These are phyloP conservation scores for Stegodyphus mimosarum DNA, from an alignment of 1,140 invertebrate genomes.

Conservation along the genomic window DNA sequence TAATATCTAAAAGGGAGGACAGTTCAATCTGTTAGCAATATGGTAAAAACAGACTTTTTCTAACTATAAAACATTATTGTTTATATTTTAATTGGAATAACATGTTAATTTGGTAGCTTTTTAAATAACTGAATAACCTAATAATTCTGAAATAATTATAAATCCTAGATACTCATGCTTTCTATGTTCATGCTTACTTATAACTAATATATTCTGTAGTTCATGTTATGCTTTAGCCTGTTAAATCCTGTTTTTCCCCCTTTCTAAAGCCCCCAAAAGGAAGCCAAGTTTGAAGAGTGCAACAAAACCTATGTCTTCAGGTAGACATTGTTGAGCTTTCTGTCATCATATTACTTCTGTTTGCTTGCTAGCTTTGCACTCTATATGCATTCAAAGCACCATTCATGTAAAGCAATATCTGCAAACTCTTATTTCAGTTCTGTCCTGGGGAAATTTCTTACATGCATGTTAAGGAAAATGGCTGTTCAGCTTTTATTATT, in stretches of 20 bases:
- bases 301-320: slow-evolving; percentile 54
- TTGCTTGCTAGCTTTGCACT: not conserved
- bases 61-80: no score
- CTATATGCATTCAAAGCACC: not conserved
- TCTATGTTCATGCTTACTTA: not conserved
- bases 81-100: no score
- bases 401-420: no score
- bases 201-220: not conserved
- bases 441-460: no score
- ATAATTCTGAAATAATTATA: not conserved
- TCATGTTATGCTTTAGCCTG: slow-evolving; percentile 1
- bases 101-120: no score
- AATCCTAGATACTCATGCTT: not conserved
- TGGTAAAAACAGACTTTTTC: no score
- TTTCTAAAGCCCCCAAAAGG: slow-evolving; percentile 59
- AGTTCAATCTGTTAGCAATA: no score
- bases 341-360: not conserved
- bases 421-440: no score
- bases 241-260: slow-evolving; percentile 28
- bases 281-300: slow-evolving; percentile 60
- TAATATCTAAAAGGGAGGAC: no score
- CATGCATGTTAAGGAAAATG: no score
- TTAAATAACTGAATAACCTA: not conserved
- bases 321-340: slow-evolving; percentile 2
- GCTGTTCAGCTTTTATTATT: no score